Percentiles rank a stretch among this genome's conserved stretches.
Evolutionary conservation across 2,113 vertebrate genomes (phyloP).

Genomic region (Eulacestoma nigropectus): DNA sequence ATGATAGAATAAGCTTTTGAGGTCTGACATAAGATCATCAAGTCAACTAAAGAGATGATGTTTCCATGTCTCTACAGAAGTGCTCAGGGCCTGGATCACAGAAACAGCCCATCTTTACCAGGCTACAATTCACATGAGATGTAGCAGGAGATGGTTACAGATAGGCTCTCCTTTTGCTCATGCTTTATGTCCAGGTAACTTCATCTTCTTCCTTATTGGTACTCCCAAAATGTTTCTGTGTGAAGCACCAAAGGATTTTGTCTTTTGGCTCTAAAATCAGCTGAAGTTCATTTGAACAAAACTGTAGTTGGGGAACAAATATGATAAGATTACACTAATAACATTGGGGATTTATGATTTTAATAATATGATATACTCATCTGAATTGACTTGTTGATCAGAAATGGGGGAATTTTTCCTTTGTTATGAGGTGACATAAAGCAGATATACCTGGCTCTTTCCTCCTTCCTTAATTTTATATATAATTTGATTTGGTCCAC

Average conservation of each 20-base stretch:
- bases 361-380: not conserved
- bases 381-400: not conserved
- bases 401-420: not conserved
- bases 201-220: accelerated
- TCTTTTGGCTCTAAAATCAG: not conserved
- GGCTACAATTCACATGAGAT: not conserved
- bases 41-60: not conserved
- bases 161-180: not conserved
- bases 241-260: not conserved
- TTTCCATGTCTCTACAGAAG: not conserved
- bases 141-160: not conserved
- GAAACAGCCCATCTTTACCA: not conserved
- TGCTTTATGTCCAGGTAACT: not conserved
- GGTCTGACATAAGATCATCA: not conserved
- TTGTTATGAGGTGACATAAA: not conserved
- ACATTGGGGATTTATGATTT: not conserved
- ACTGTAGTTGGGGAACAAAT: not conserved
- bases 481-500: not conserved
- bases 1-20: not conserved
- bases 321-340: not conserved
- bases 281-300: not conserved
- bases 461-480: not conserved
- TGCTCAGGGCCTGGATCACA: not conserved
- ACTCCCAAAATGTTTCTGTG: not conserved
- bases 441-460: not conserved